phyloP scores from a whole-genome alignment of 2,888 invertebrate genomes.

The Chrysodeixis includens region DNA sequence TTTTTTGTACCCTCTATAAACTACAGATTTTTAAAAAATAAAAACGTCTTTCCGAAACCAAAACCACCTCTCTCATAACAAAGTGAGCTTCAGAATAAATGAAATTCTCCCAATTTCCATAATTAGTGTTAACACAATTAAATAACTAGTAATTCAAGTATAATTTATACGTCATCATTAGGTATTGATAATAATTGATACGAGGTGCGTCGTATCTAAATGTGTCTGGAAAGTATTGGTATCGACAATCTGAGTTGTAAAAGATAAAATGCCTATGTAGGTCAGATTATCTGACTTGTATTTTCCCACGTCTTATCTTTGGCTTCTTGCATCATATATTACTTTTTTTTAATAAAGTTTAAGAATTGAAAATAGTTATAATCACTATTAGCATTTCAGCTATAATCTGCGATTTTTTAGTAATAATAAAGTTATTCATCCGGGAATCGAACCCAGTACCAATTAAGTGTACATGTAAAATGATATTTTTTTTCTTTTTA shows the following conservation, averaged over 20 bases:
- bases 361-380: no score
- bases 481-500: background rate
- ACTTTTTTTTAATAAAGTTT: no score
- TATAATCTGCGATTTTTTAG: no score
- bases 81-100: background rate
- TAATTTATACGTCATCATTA: background rate
- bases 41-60: background rate
- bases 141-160: background rate
- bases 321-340: background rate
- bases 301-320: background rate
- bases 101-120: background rate
- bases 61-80: background rate
- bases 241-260: background rate
- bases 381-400: no score
- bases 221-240: background rate
- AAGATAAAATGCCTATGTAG: background rate
- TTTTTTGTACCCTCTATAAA: no score
- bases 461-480: background rate
- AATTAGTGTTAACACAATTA: background rate
- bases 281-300: background rate
- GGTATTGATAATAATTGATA: background rate
- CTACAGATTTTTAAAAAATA: no score
- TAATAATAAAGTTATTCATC: background rate
- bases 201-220: background rate
- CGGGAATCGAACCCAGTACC: background rate